Evolutionary conservation across 2,888 invertebrate species (phyloP), one percentile per base, ranked within the genome.

Genomic region (Lordiphosa andalusiaca): DNA sequence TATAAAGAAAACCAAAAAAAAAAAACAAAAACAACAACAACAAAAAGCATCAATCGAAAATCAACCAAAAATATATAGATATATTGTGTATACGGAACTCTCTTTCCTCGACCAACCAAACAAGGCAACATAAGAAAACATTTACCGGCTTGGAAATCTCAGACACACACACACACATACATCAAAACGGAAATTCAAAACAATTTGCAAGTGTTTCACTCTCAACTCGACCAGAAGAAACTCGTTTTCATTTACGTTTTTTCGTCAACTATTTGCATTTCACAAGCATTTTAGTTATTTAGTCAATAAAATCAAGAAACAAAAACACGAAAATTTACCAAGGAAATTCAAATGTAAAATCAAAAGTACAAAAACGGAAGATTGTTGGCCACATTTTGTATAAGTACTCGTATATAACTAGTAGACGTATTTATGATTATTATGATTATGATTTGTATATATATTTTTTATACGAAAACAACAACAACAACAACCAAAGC

Each of bases 341-440:
- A 48, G 21, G 62, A 55, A 76, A 81, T 75, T 77, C 67, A 74
- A 77, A 72, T 64, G 61, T 60, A 75, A 78, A 78, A 82, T 78
- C 82, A 75, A 78, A 78, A 78, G 83, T 78, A 82, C 83, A 78
- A 78, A 78, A 78, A 78, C 80, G 63, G 78, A 68, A 82, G 80
- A 78, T 78, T 82, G 77, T 78, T 78, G 77, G 77, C 82, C 78
- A 78, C 80, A 73, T 78, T 78, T 78, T 78, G 25, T 25, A 25
- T 25, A 25, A 25, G 25, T 25, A 25, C 25, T 25, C 25, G 25
- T 82, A 77, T 75, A 82, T 30, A 16, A 16, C 16, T 16, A 71
- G 50, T 67, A 67, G 66, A 49, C 37, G 41, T 48, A 47, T 41
- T 48, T 63, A 60, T 66, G 55, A 61, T 67, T 70, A 77, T 77